phyloP scores from a whole-genome alignment of 2,888 invertebrate species.

The Metacarcinus magister region DNA sequence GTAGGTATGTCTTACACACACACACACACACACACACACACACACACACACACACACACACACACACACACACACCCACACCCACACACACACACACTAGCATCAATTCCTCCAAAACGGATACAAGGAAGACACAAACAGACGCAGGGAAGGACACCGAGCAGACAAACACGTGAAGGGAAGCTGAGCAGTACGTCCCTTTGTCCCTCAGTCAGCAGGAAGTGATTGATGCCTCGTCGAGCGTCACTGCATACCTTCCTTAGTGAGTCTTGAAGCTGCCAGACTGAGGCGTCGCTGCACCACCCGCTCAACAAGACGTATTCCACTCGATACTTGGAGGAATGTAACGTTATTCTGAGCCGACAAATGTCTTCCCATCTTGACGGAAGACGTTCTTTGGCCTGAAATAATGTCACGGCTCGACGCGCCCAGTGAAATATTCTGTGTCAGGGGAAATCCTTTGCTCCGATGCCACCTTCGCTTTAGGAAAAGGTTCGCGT shows the following conservation, averaged over 20 bases:
- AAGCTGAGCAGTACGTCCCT: background rate
- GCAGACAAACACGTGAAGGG: too few species aligned
- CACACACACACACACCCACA: too few species aligned
- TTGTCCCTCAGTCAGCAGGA: background rate
- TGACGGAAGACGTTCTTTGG: background rate
- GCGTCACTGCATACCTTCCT: background rate
- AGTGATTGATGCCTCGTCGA: background rate
- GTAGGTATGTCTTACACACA: too few species aligned
- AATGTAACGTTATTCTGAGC: background rate
- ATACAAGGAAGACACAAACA: too few species aligned
- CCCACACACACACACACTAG: too few species aligned
- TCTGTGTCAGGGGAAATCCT: background rate
- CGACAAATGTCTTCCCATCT: conserved; percentile 26
- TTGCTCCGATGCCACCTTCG: background rate
- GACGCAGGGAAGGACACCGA: too few species aligned
- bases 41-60: too few species aligned
- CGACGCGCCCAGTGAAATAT: background rate
- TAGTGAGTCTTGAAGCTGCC: conserved; percentile 26
- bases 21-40: too few species aligned
- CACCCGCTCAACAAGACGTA: conserved; percentile 26
- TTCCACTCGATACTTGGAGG: background rate
- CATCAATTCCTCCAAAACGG: too few species aligned
- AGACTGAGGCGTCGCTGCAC: background rate
- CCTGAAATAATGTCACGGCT: background rate
- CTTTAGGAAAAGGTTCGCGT: background rate